Evolutionary conservation across 2,113 vertebrate genomes (phyloP), one percentile per base, ranked within the genome.

Genomic region (Platysteira castanea): DNA sequence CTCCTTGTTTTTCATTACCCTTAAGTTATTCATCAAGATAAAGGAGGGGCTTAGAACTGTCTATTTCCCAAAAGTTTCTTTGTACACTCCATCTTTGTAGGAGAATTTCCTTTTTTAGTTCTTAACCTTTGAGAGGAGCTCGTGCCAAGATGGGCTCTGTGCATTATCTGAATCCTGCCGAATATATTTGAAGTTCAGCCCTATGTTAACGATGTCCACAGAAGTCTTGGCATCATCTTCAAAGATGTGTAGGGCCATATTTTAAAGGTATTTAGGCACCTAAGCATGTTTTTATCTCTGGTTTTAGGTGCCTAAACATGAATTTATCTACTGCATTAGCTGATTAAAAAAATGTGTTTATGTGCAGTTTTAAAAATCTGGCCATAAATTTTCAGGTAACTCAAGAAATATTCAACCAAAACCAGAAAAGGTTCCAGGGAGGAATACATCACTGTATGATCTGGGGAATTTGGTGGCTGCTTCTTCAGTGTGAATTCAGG

Each of bases 221-320:
- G 90, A 95, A 95, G 95, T 96, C 88, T 96, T 97, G 96, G 93
- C 95, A 87, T 84, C 60, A 18, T 84, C 96, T 92, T 97, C 93
- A 97, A 96, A 97, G 93, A 84, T 39, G 27, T 13, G 10, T 49
- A 81, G 19, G 59, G 13, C 76, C 4, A 2, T 94, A 96, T 93
- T 96, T 96, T 96, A 95, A 93, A 96, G 96, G 83, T 95, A 95
- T 96, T 96, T 96, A 96, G 88, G 90, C 92, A 96, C 92, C 93
- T 96, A 95, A 92, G 63, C 75, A 93, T 94, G 88, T 96, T 86
- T 77, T 96, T 96, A 95, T 96, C 95, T 95, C 68, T 52, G 84
- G 69, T 68, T 96, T 92, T 93, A 95, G 80, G 93, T 95, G 93
- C 26, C 85, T 97, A 94, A 96, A 90, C 86, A 75, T 84, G 84